A percentile compares a stretch with the other conserved stretches of the same genome.
Conservation (phyloP, 30 jellyfish, hydroid and myxozoan species). For the Catostylus mosaicus region DNA sequence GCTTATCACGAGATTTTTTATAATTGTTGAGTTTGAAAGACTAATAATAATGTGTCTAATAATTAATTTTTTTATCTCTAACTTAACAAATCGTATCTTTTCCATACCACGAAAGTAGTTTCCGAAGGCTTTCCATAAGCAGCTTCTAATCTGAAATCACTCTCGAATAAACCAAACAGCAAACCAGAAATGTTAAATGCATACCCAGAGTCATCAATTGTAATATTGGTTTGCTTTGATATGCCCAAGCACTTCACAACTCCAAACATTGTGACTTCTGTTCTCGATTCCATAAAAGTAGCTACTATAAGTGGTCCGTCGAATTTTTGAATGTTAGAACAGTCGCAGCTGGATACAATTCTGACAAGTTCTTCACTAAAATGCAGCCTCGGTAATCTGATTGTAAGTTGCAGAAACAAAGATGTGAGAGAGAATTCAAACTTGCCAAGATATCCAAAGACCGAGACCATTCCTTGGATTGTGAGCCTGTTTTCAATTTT, state of each 20-base stretch:
- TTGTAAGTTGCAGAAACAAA: not conserved
- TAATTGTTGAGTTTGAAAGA: no score
- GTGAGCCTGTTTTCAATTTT: conserved; percentile 46
- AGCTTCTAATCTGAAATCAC: conserved; percentile 2
- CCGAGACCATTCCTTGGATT: conserved; percentile 25
- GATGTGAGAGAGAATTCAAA: not conserved
- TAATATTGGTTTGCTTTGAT: not conserved
- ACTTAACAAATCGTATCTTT: no score
- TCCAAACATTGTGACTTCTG: conserved; percentile 8
- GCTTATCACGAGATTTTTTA: no score
- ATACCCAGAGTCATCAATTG: conserved; percentile 3
- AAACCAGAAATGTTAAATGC: not conserved
- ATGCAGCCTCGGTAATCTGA: conserved; percentile 25
- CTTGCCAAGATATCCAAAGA: conserved; percentile 44
- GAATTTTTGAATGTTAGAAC: conserved; percentile 31
- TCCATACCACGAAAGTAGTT: not conserved
- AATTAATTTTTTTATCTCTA: no score
- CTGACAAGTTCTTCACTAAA: conserved; percentile 36
- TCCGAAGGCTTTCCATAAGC: conserved; percentile 13
- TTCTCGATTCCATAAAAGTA: not conserved
- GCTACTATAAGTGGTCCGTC: conserved; percentile 27
- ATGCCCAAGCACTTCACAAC: conserved; percentile 21
- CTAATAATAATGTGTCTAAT: no score
- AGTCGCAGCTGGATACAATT: conserved; percentile 33
- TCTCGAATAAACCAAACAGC: conserved; percentile 1